phyloP scores from a whole-genome alignment of 35 echinoderm and acorn worm species.

The Strongylocentrotus purpuratus region DNA sequence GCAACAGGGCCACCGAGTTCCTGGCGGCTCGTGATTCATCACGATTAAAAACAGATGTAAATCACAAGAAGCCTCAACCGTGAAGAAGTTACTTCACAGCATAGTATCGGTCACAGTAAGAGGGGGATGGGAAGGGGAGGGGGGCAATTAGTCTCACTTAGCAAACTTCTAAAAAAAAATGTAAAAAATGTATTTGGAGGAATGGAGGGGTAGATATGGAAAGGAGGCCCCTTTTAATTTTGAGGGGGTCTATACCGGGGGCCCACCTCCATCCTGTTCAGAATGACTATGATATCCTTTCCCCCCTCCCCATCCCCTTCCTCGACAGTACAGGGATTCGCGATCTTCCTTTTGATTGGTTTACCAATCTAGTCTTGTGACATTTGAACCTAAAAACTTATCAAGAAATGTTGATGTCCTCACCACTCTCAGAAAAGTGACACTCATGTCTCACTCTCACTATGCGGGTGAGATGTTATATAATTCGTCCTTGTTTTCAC shows the following conservation, averaged over 20 bases:
- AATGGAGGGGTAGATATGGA: background rate
- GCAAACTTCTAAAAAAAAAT: background rate
- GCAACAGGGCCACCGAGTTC: background rate
- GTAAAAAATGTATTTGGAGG: background rate
- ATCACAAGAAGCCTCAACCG: background rate
- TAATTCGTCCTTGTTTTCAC: no score
- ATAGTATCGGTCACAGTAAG: background rate
- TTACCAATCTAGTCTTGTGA: no score
- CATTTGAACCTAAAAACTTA: no score
- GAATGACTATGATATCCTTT: no score
- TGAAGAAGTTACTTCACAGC: background rate
- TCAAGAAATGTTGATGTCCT: no score
- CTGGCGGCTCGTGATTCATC: background rate
- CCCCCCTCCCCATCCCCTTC: no score
- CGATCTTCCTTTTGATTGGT: no score
- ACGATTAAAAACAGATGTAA: conserved; percentile 29
- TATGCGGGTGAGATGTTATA: no score
- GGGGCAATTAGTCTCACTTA: conserved; percentile 8
- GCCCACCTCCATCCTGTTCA: no score
- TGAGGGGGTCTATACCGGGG: background rate
- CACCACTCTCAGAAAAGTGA: no score
- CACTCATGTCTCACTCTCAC: no score
- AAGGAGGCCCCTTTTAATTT: background rate
- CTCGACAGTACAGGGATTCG: no score
- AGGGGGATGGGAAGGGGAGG: background rate